Evolutionary conservation across 2,888 invertebrate species (phyloP), one percentile per base, ranked within the genome.

Genomic region (Rotaria socialis): DNA sequence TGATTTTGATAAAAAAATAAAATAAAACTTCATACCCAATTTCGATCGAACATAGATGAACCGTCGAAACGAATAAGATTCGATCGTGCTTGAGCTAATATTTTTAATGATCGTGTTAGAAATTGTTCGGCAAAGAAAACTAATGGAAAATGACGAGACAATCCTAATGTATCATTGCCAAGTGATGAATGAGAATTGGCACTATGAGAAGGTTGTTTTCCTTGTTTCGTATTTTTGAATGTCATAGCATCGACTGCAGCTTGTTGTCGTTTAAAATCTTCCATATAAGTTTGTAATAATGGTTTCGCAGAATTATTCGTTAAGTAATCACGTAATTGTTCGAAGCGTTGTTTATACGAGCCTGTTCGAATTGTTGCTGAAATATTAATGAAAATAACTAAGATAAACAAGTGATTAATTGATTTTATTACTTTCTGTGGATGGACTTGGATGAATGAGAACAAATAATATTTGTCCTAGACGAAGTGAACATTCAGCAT

Each of bases 401-500:
- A n/a, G 19, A 67, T 47, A 24, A 41, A 43, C 19, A n/a, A 24
- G n/a, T 4, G 11, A 80, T 4, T 0, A 10, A n/a, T 47, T 19
- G 14, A 47, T 43, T 47, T 47, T 8, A 80, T n/a, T 80, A 80
- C 80, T 47, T 80, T 80, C 24, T n/a, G 35, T n/a, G 2, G 43
- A n/a, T n/a, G 80, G n/a, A 80, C 47, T 47, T 0, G 80, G 80
- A n/a, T 80, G 80, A n/a, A 80, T n/a, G 8, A 80, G 47, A 80
- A 24, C 24, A 24, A 47, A 43, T 84, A 90, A 88, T 35, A 90
- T 90, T 55, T 91, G 88, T 19, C 90, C 90, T 14, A 91, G 89
- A 60, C 91, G 88, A 8, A 91, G 89, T 0, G 89, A 90, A 16
- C 91, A 90, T 87, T 91, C 91, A 0, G 90, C 90, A 11, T 90